Percentiles rank a stretch among this genome's conserved stretches.
These are phyloP conservation scores for Pangasius larnaudii DNA, from an alignment of 2,797 vertebrate species.

Conservation along the genomic window DNA sequence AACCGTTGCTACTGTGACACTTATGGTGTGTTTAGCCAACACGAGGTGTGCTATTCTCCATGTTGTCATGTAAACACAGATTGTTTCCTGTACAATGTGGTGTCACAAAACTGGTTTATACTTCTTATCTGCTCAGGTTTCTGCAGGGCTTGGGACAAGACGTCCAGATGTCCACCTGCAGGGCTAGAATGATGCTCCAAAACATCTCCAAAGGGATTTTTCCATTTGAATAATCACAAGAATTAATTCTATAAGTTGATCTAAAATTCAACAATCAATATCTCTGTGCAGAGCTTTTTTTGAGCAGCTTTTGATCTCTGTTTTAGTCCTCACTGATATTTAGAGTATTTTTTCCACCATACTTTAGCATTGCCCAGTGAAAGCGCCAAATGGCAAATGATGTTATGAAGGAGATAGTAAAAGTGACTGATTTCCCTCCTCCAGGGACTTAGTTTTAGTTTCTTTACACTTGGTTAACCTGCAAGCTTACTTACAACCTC, in stretches of 20 bases:
- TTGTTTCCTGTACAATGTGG: slow-evolving; percentile 78
- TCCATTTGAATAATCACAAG: slow-evolving; percentile 36
- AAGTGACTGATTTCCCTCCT: background rate
- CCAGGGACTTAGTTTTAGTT: background rate
- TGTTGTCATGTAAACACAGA: slow-evolving; percentile 85
- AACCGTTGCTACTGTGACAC: slow-evolving; percentile 83
- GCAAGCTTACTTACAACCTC: slow-evolving; percentile 7
- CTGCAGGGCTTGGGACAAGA: slow-evolving; percentile 53
- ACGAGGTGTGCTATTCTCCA: slow-evolving; percentile 80
- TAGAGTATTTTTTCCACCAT: background rate
- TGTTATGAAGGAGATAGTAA: background rate
- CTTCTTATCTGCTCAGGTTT: slow-evolving; percentile 68
- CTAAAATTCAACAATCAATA: background rate
- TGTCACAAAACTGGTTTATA: slow-evolving; percentile 77
- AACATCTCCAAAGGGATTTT: slow-evolving; percentile 51
- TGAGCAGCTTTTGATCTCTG: slow-evolving; percentile 36
- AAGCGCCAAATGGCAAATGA: background rate
- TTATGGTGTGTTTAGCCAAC: slow-evolving; percentile 90
- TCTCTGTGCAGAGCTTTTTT: background rate
- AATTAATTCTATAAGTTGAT: slow-evolving; percentile 31
- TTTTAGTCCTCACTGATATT: slow-evolving; percentile 12
- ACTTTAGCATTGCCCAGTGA: background rate
- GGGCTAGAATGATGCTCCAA: slow-evolving; percentile 43
- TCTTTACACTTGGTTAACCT: background rate
- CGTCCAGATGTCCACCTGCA: slow-evolving; percentile 51